Conservation (phyloP, 2,113 vertebrate genomes). For the Paratilapia polleni region DNA sequence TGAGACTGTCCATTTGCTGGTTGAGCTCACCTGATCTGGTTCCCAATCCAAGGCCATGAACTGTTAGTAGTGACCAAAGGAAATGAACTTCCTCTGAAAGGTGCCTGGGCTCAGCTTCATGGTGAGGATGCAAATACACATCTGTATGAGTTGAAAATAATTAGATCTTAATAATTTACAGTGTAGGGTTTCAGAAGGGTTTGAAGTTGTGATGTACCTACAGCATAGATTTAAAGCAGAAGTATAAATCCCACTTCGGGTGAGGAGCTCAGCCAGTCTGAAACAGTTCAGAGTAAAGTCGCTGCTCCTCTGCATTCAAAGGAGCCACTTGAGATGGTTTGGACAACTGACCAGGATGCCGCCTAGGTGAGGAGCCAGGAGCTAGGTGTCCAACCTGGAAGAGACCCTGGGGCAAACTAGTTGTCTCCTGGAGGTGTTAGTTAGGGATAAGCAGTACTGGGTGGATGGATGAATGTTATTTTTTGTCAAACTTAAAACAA, state of each 20-base stretch:
- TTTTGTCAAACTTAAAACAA: background rate
- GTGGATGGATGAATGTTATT: background rate
- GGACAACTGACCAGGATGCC: too few relatives aligned
- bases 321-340: too few relatives aligned
- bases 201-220: too few relatives aligned
- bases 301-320: too few relatives aligned
- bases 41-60: background rate
- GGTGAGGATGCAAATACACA: background rate
- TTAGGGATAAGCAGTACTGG: background rate
- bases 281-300: too few relatives aligned
- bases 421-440: background rate
- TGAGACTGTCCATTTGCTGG: background rate
- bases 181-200: too few relatives aligned
- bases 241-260: too few relatives aligned
- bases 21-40: background rate
- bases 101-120: background rate
- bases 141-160: background rate
- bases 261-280: too few relatives aligned
- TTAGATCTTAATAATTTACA: background rate
- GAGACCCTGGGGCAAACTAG: background rate
- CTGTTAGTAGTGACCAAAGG: background rate
- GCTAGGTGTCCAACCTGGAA: too few relatives aligned
- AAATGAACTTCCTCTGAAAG: background rate
- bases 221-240: too few relatives aligned
- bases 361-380: too few relatives aligned